Evolutionary conservation across 2,113 vertebrate genomes (phyloP), one percentile per base, ranked within the genome.

Genomic region (Anarrhichthys ocellatus): DNA sequence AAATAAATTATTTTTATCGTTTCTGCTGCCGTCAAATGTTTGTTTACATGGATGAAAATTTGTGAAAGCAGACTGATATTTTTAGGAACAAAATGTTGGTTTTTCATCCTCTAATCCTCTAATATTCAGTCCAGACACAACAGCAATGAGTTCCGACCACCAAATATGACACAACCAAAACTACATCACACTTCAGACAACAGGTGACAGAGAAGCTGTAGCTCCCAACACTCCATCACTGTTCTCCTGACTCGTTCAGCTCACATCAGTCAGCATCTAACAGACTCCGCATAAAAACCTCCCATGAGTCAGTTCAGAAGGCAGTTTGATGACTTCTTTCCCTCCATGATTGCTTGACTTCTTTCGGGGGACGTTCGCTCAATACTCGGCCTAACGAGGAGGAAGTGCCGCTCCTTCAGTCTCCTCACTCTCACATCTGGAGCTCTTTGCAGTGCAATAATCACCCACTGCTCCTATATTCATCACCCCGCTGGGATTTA

Each of bases 331-430:
- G n/a, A 58, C 74, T 64, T 15, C 17, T n/a, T 68, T 38, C 1
- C 48, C 61, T 59, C 44, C n/a, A 17, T 76, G n/a, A 83, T 71
- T 61, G 56, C 70, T 40, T 52, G 22, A 64, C 62, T 62, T 76
- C n/a, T 29, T 73, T 24, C 32, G 0, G 9, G 17, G 42, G 52
- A 71, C 22, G 42, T 9, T 42, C 9, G 18, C n/a, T 83, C 73
- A 14, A 75, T 50, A 63, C 34, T 42, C 29, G 2, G 15, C n/a
- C 14, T 67, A 54, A 71, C 10, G 61, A 80, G 69, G 71, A 63
- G 58, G 79, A 56, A 42, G 56, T 4, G 59, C 67, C 15, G 34
- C 44, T 44, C 54, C 22, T 48, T 48, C 58, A 9, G 5, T 20
- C 24, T 65, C 59, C 64, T 15, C 38, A 34, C 67, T 8, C 40